Evolutionary conservation across 2,888 invertebrate species (phyloP).

Genomic region (Melanostoma mellinum): DNA sequence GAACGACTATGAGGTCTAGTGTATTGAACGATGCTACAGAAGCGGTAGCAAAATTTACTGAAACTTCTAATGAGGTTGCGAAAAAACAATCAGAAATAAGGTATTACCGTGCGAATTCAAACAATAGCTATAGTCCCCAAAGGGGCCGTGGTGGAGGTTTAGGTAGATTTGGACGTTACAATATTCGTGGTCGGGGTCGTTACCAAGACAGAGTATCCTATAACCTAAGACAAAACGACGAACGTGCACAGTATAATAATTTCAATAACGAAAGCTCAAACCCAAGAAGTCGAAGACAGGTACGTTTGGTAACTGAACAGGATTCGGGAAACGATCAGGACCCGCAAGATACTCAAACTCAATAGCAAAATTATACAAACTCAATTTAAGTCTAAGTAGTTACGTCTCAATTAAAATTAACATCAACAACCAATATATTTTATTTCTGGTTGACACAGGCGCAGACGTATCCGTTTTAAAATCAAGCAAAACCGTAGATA

Average conservation of each 20-base stretch:
- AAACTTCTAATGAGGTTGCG: slow-evolving; percentile 9
- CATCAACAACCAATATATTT: slow-evolving; percentile 6
- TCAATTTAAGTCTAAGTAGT: slow-evolving; percentile 7
- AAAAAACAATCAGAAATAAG: slow-evolving; percentile 6
- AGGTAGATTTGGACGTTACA: neutral
- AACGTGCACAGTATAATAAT: neutral
- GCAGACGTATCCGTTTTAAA: slow-evolving; percentile 5
- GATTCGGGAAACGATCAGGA: slow-evolving; percentile 11
- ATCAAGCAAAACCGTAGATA: neutral
- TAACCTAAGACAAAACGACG: slow-evolving; percentile 6
- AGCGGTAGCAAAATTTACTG: slow-evolving; percentile 8
- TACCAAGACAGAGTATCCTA: neutral
- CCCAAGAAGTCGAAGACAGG: slow-evolving; percentile 8
- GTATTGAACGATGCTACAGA: slow-evolving; percentile 11
- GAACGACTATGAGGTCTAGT: slow-evolving; percentile 5
- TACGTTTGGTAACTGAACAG: slow-evolving; percentile 24
- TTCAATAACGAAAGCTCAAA: neutral
- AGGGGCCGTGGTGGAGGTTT: slow-evolving; percentile 16
- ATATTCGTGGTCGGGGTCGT: neutral
- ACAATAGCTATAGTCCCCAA: neutral
- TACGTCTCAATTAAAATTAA: slow-evolving; percentile 1
- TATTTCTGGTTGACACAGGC: slow-evolving; percentile 10
- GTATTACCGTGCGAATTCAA: neutral
- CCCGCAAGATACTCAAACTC: slow-evolving; percentile 14
- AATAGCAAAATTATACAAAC: slow-evolving; percentile 9